Evolutionary conservation across 2,888 invertebrate species (phyloP).

Genomic region (Maniola hyperantus): DNA sequence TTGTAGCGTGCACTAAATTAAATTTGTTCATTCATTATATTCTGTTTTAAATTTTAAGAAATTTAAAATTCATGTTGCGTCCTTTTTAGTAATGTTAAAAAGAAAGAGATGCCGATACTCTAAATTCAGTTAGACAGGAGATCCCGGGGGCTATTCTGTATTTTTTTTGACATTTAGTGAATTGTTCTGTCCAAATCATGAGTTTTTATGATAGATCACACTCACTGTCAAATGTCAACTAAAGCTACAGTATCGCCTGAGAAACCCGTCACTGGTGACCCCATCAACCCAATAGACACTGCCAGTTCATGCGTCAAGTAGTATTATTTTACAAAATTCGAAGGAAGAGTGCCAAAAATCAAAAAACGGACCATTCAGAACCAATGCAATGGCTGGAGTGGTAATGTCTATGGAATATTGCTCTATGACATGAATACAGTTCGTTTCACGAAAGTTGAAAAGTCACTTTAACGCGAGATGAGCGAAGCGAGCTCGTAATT

Average conservation of each 20-base stretch:
- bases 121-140: too few relatives aligned
- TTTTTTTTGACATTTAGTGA: too few relatives aligned
- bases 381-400: conserved; percentile 53
- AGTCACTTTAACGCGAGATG: neutral
- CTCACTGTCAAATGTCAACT: neutral
- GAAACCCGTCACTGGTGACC: neutral
- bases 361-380: conserved; percentile 61
- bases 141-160: too few relatives aligned
- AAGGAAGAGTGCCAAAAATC: conserved; percentile 73
- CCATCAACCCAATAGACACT: conserved; percentile 41
- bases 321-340: conserved; percentile 66
- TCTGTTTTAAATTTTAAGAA: too few relatives aligned
- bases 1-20: too few relatives aligned
- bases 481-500: too few relatives aligned
- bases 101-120: too few relatives aligned
- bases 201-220: neutral
- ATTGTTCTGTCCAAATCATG: too few relatives aligned
- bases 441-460: neutral
- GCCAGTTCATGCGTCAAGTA: conserved; percentile 50
- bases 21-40: too few relatives aligned
- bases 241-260: too few relatives aligned
- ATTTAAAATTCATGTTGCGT: too few relatives aligned
- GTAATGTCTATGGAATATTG: conserved; percentile 49
- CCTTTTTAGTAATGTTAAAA: too few relatives aligned
- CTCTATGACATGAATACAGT: neutral